Percentiles rank a stretch among this genome's conserved stretches.
Evolutionary conservation across 2,888 invertebrate genomes (phyloP).

Genomic region (Lasioglossum leucozonium): DNA sequence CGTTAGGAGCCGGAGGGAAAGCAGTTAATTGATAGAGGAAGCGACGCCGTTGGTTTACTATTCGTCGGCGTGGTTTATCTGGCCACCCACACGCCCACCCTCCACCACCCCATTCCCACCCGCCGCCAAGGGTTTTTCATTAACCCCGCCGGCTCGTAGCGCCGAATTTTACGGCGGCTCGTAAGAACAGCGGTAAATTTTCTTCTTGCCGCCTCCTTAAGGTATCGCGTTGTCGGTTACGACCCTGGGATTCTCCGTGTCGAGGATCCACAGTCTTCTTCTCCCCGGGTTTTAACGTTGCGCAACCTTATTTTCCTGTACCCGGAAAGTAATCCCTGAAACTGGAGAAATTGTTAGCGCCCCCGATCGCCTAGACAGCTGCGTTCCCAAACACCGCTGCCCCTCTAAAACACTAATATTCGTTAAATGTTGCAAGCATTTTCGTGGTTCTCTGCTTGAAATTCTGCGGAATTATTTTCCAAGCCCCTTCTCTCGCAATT

Average conservation of each 20-base stretch:
- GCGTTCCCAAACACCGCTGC: not conserved
- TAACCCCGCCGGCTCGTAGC: constrained; percentile 39
- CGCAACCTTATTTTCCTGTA: constrained; percentile 9
- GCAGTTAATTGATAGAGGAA: constrained; percentile 60
- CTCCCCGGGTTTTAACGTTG: not conserved
- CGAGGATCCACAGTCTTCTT: not conserved
- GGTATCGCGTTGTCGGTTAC: constrained; percentile 32
- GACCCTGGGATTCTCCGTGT: constrained; percentile 15
- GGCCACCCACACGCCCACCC: not conserved
- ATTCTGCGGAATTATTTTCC: not conserved
- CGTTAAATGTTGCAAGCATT: not conserved
- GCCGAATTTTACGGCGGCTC: constrained; percentile 67
- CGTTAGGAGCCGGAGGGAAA: constrained; percentile 12
- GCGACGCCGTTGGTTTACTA: constrained; percentile 32
- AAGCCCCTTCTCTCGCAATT: not conserved
- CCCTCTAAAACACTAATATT: not conserved
- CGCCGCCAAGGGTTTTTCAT: constrained; percentile 61
- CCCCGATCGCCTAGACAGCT: not conserved
- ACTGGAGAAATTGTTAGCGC: not conserved
- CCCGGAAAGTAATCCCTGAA: not conserved
- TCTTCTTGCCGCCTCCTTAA: constrained; percentile 39
- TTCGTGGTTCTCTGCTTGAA: not conserved
- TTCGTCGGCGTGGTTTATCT: constrained; percentile 46
- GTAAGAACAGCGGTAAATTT: constrained; percentile 66
- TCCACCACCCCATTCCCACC: not conserved